Conservation (phyloP, 1,140 invertebrate genomes). For the Drosophila biarmipes region DNA sequence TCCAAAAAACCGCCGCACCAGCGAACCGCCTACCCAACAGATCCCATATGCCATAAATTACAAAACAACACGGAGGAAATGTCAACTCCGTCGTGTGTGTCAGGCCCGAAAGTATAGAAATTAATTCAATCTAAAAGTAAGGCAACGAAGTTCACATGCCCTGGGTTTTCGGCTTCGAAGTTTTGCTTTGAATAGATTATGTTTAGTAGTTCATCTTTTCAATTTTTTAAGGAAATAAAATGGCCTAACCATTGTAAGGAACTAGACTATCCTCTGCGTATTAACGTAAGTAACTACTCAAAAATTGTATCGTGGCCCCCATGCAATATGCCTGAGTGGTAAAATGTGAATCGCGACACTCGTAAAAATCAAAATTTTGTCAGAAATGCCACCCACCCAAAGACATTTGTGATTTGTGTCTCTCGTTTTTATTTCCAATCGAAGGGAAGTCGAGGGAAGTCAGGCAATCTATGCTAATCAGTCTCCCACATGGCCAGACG, state of each 20-base stretch:
- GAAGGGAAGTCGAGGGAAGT: constrained; percentile 29
- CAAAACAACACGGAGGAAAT: constrained; percentile 46
- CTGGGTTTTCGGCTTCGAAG: background rate
- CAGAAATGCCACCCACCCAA: constrained; percentile 51
- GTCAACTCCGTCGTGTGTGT: constrained; percentile 63
- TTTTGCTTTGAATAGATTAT: no score
- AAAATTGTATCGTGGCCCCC: background rate
- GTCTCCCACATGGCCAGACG: constrained; percentile 75
- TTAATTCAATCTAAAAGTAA: background rate
- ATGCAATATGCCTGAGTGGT: constrained; percentile 23
- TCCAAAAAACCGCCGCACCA: constrained; percentile 3
- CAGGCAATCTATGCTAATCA: constrained; percentile 70
- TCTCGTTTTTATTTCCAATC: constrained; percentile 29
- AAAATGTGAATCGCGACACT: constrained; percentile 21
- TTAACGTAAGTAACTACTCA: background rate
- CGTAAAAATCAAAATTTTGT: constrained; percentile 61
- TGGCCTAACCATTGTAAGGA: no score
- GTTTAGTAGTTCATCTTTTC: no score
- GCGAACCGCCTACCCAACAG: constrained; percentile 38
- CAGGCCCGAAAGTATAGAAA: constrained; percentile 59
- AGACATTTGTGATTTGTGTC: constrained; percentile 37
- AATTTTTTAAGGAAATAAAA: no score
- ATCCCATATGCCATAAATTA: constrained; percentile 55
- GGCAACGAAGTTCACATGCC: constrained; percentile 14
- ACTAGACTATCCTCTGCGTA: background rate